Conservation (phyloP, 2,888 invertebrate species). For the Monochamus alternatus region DNA sequence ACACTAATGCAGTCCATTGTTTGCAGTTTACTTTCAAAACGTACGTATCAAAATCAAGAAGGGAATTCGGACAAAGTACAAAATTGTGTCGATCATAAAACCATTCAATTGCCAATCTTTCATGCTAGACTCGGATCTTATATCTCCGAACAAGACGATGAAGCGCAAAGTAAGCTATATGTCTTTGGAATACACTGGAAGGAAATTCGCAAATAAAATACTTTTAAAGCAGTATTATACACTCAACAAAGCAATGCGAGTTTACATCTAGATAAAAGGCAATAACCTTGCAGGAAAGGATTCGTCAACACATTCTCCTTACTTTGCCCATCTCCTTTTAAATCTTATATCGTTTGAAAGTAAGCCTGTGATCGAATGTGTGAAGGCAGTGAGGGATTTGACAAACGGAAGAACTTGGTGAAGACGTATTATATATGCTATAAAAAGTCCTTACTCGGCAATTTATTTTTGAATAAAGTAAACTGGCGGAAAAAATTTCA, state of each 20-base stretch:
- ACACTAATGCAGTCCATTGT: no score
- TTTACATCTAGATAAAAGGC: constrained; percentile 9
- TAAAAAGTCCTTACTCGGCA: constrained; percentile 1
- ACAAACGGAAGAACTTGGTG: neutral
- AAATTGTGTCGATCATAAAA: no score
- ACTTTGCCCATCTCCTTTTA: constrained; percentile 9
- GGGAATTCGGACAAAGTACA: no score
- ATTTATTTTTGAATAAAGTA: neutral
- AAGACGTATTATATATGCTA: neutral
- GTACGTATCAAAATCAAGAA: no score
- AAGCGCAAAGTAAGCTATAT: neutral
- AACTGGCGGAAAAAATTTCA: no score
- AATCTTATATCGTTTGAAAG: constrained; percentile 13
- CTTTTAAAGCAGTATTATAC: neutral
- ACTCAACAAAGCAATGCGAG: neutral
- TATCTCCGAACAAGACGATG: neutral
- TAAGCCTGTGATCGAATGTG: neutral
- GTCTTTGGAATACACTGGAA: neutral
- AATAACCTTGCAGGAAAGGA: constrained; percentile 3
- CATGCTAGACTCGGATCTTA: no score
- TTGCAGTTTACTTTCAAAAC: no score
- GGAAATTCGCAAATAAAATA: constrained; percentile 5
- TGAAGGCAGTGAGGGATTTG: neutral
- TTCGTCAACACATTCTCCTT: constrained; percentile 8
- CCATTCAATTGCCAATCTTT: no score